Base-by-base conservation (phyloP, 1,140 invertebrate genomes). In the Diuraphis noxia region DNA sequence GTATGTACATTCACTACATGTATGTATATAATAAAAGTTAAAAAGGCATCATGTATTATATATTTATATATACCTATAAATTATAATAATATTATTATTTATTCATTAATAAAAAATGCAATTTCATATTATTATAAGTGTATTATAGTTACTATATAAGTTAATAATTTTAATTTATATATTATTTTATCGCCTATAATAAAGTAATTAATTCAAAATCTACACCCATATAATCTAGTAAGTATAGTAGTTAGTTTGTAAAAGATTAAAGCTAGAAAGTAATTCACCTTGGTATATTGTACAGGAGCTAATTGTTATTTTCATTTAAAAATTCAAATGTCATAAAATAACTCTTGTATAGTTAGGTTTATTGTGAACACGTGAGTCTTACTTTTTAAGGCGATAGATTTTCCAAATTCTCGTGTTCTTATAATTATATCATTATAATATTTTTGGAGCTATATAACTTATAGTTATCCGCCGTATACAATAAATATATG, bases 271-370 rank as follows among this genome's bases (percentile, higher is more conserved):
- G 56, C 56, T 72, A 72, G 30, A 72, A 72, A 72, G 56, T 72
- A 72, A 72, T 72, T 72, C n/a, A 72, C 56, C 56, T 72, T 72
- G 56, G 56, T n/a, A 72, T 72, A 72, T 56, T 56, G 52, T 72
- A 17, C n/a, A 72, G 56, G 56, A 72, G 13, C 30, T 63, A 63
- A 63, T 63, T 63, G n/a, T 10, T 63, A 30, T 63, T 56, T 63
- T 9, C 10, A 30, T 63, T 63, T 21, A n/a, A n/a, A 17, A n/a
- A 72, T 72, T 72, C 30, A n/a, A n/a, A n/a, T 63, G 4, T 63
- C n/a, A n/a, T 63, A n/a, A 63, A 63, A 63, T n/a, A 63, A 63
- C 56, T 56, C 2, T 30, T 63, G 5, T n/a, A 63, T 63, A 63
- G 30, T 30, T 63, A n/a, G 30, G 41, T 43, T 0, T 43, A 43